phyloP scores from a whole-genome alignment of 2,888 invertebrate genomes.

The Abrostola triplasia region DNA sequence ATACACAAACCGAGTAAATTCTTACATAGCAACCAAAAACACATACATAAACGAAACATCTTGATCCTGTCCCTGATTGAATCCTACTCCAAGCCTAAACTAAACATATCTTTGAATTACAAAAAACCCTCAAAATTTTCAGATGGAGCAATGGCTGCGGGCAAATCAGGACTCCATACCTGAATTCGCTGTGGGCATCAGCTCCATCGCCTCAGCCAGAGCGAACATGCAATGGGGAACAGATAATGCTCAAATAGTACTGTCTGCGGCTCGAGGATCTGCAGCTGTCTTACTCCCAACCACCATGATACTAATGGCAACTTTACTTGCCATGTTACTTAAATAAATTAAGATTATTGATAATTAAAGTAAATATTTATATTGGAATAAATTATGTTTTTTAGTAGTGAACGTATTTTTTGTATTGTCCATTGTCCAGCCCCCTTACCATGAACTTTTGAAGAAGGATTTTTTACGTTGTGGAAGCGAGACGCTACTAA shows the following conservation, averaged over 20 bases:
- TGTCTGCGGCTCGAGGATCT: slow-evolving; percentile 71
- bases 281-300: slow-evolving; percentile 67
- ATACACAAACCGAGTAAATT: no score
- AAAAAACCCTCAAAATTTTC: slow-evolving; percentile 32
- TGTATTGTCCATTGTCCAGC: no score
- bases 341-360: slow-evolving; percentile 50
- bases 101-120: neutral
- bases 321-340: slow-evolving; percentile 65
- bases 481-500: no score
- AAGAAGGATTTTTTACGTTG: no score
- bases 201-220: slow-evolving; percentile 69
- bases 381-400: neutral
- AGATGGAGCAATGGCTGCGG: slow-evolving; percentile 81
- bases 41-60: no score
- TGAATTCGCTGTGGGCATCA: slow-evolving; percentile 68
- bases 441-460: no score
- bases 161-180: slow-evolving; percentile 65
- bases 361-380: neutral
- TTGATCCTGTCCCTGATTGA: neutral
- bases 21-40: no score
- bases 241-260: slow-evolving; percentile 63
- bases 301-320: slow-evolving; percentile 61
- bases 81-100: no score
- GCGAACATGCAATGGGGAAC: slow-evolving; percentile 77
- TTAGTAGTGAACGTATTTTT: neutral